Evolutionary conservation across 1,140 invertebrate species (phyloP).

Genomic region (Anagrus nilaparvatae): DNA sequence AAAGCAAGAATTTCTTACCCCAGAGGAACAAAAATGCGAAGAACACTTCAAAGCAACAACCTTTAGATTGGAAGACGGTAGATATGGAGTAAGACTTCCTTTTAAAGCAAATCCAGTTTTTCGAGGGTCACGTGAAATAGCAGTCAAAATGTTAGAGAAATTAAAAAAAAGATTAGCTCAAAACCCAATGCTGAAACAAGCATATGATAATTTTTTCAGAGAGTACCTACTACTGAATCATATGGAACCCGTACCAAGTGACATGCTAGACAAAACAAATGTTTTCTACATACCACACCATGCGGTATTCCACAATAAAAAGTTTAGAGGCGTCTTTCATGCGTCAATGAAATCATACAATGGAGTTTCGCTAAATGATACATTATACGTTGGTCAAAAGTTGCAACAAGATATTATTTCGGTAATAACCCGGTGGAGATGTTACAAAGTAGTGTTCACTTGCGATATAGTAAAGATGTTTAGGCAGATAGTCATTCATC

Average conservation of each 20-base stretch:
- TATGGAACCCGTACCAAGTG: conserved; percentile 19
- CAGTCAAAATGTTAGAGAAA: background rate
- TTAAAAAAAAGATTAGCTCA: background rate
- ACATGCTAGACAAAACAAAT: background rate
- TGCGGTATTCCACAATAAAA: conserved; percentile 26
- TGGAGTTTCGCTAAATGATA: conserved; percentile 34
- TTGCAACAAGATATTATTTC: conserved; percentile 29
- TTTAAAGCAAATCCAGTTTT: background rate
- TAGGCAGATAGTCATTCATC: conserved; percentile 21
- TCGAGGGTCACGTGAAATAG: background rate
- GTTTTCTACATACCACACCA: conserved; percentile 36
- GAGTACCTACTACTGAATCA: conserved; percentile 27
- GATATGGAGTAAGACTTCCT: background rate
- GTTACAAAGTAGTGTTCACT: background rate
- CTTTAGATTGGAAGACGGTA: background rate
- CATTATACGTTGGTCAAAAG: conserved; percentile 32
- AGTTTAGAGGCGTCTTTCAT: conserved; percentile 34
- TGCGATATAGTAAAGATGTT: conserved; percentile 26
- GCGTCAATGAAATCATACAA: conserved; percentile 26
- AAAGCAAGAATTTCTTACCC: background rate
- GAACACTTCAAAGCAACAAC: background rate
- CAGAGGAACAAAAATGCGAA: conserved; percentile 2
- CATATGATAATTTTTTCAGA: conserved; percentile 22
- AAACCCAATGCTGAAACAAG: background rate
- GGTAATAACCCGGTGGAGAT: background rate